Evolutionary conservation across 2,888 invertebrate genomes (phyloP).

Genomic region (Glaucopsyche alexis): DNA sequence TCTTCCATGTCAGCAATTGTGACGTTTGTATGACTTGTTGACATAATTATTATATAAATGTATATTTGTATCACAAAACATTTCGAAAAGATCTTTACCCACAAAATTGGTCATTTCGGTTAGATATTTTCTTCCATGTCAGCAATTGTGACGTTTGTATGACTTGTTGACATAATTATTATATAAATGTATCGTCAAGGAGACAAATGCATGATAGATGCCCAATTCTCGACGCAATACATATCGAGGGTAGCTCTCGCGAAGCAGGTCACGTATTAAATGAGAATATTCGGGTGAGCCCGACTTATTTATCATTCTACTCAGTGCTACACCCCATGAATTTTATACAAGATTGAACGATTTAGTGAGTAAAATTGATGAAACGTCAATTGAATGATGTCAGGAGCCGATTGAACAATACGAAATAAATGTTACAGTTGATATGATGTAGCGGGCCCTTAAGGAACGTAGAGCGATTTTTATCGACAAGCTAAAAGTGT

Average conservation of each 20-base stretch:
- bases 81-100: no score
- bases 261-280: constrained; percentile 79
- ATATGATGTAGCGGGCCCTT: constrained; percentile 1
- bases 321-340: constrained; percentile 77
- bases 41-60: no score
- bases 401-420: constrained; percentile 66
- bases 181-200: constrained; percentile 35
- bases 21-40: not conserved
- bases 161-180: constrained; percentile 6
- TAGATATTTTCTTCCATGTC: not conserved
- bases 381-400: constrained; percentile 74
- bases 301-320: constrained; percentile 78
- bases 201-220: constrained; percentile 68
- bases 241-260: constrained; percentile 70
- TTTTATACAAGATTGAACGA: constrained; percentile 80
- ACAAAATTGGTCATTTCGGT: not conserved
- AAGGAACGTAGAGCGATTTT: not conserved
- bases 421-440: constrained; percentile 26
- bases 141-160: not conserved
- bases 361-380: constrained; percentile 78
- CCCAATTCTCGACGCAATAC: constrained; percentile 65
- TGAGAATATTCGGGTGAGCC: constrained; percentile 79
- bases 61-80: no score
- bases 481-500: not conserved
- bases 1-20: not conserved